Evolutionary conservation across 2,797 vertebrate species (phyloP).

Genomic region (Enteromius anoplus): DNA sequence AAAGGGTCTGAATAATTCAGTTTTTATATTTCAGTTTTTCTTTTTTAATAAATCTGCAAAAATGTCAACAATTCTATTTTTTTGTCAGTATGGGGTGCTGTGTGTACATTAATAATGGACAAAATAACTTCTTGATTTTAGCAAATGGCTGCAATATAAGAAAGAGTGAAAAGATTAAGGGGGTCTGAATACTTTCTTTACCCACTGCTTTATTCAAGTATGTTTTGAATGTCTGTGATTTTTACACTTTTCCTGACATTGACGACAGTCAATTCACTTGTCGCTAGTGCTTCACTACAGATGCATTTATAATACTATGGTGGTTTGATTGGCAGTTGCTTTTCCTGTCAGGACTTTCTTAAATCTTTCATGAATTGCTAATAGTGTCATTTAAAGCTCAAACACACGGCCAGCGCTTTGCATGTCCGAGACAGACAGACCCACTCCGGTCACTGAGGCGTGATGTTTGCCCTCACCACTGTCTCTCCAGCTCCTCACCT

Average conservation of each 20-base stretch:
- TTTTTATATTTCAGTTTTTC: too few relatives aligned
- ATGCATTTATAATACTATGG: not conserved
- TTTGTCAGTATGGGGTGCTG: too few relatives aligned
- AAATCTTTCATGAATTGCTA: slow-evolving; percentile 81
- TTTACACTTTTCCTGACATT: not conserved
- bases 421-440: slow-evolving; percentile 79
- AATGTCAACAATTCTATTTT: too few relatives aligned
- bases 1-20: too few relatives aligned
- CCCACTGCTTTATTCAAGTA: not conserved
- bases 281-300: not conserved
- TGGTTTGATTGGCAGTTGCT: slow-evolving; percentile 1
- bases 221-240: not conserved
- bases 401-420: slow-evolving; percentile 82
- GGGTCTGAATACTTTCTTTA: too few relatives aligned
- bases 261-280: not conserved
- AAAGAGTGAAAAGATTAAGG: too few relatives aligned
- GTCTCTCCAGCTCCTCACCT: slow-evolving; percentile 84
- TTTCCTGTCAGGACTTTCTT: slow-evolving; percentile 26
- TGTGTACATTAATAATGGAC: too few relatives aligned
- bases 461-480: slow-evolving; percentile 87
- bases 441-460: slow-evolving; percentile 78
- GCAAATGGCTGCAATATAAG: too few relatives aligned
- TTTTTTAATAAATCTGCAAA: too few relatives aligned
- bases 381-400: slow-evolving; percentile 85
- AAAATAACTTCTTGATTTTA: too few relatives aligned